Evolutionary conservation across 35 echinoderm and acorn worm species (phyloP), one percentile per base, ranked within the genome.

Genomic region (Stichopus chloronotus): DNA sequence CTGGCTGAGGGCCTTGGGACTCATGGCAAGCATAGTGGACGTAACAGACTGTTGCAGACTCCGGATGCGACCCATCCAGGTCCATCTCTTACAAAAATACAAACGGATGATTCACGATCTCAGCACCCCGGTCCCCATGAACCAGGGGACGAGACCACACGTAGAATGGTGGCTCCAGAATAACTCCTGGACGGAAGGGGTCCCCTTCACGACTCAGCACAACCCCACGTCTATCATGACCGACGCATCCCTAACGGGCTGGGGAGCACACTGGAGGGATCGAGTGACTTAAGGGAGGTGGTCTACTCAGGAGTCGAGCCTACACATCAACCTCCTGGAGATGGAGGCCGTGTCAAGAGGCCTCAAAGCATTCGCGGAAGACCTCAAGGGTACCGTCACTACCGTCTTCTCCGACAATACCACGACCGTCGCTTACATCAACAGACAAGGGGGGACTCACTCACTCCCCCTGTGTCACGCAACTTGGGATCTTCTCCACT

Each of bases 321-420:
- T 12, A 0, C 59, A 77, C 58, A 90, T 94, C 86, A 94, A 87
- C 23, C 5, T 57, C 0, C 81, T 93, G 53, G 78, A 69, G 63
- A 57, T 87, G 52, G 6, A 2, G 8, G 81, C 92, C 7, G 86
- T 88, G n/a, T 25, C 21, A 7, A 5, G 6, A 3, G 79, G 79
- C 4, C 16, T 93, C 8, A 6, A 4, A 4, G 12, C 4, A 6
- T 84, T 84, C 78, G 14, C 13, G 1, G 0, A 5, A 55, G 0
- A 25, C 14, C 23, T 93, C 19, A 25, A 4, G 5, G 52, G 65
- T 25, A 9, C 74, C 1, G 1, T 5, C 2, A 69, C 88, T 23
- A 20, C 87, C n/a, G 19, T 93, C 24, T 53, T 65, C 61, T 14
- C 61, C 8, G 9, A 65, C 61, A 65, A 65, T 19, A 65, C 61